Evolutionary conservation across 2,797 vertebrate genomes (phyloP).

Genomic region (Oryzias dopingdopingensis): DNA sequence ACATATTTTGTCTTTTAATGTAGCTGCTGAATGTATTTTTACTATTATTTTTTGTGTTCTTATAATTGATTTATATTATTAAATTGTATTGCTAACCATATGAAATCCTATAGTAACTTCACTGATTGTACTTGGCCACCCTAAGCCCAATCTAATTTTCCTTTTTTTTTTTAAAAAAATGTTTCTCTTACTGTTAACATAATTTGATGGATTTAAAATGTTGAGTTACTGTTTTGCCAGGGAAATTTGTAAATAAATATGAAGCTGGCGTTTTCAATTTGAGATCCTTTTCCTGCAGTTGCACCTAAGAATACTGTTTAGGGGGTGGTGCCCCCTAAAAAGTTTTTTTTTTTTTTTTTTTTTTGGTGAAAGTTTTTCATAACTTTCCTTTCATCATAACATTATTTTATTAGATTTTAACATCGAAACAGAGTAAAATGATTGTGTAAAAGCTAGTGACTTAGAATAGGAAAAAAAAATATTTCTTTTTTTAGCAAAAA

Average conservation of each 20-base stretch:
- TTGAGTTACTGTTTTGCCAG: not conserved
- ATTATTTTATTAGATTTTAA: too few relatives aligned
- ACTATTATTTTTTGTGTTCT: slow-evolving; percentile 13
- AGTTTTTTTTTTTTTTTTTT: too few relatives aligned
- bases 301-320: too few relatives aligned
- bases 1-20: slow-evolving; percentile 1
- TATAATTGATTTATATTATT: slow-evolving; percentile 8
- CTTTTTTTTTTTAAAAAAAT: slow-evolving; percentile 30
- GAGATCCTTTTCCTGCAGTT: too few relatives aligned
- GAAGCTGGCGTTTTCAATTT: not conserved
- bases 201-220: not conserved
- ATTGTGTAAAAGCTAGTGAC: too few relatives aligned
- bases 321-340: too few relatives aligned
- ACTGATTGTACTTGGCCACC: slow-evolving; percentile 4
- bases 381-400: too few relatives aligned
- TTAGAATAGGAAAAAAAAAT: too few relatives aligned
- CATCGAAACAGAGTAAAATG: too few relatives aligned
- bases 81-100: slow-evolving; percentile 11
- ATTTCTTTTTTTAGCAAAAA: too few relatives aligned
- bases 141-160: slow-evolving; percentile 7
- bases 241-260: not conserved
- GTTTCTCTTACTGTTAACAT: slow-evolving; percentile 17
- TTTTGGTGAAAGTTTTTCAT: too few relatives aligned
- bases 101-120: slow-evolving; percentile 5
- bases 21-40: slow-evolving; percentile 1